Evolutionary conservation across 2,113 vertebrate genomes (phyloP), one percentile per base, ranked within the genome.

Genomic region (Thamnophis sirtalis): DNA sequence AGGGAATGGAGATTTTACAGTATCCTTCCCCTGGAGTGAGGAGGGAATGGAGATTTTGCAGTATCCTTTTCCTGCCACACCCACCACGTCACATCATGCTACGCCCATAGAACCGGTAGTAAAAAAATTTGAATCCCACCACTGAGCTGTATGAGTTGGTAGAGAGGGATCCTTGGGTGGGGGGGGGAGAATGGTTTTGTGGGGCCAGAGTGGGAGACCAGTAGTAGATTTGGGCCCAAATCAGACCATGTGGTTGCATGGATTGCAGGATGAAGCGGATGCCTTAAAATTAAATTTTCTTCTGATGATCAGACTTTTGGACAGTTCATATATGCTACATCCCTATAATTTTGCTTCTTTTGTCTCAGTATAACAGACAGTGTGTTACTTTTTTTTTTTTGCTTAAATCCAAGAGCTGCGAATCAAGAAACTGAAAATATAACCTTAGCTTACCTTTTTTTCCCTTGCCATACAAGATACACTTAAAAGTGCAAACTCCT

Each of bases 251-350:
- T 0, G 17, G 2, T 33, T 80, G 33, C 33, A 80, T 3, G 17
- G 68, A 21, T 6, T 80, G n/a, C 33, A 21, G 68, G 33, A 38
- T 26, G 48, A 86, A 92, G 88, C 55, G 22, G 86, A 55, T 89
- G 73, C 63, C 86, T 87, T 93, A 91, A 91, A 96, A 93, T 93
- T 54, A 90, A 95, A 92, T 93, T 94, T 91, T 93, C 22, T 49
- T 55, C 55, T 88, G 58, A 1, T 51, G 15, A 5, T 89, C 55
- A 86, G 55, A 38, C 51, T 54, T 49, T 55, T 86, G 88, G 21
- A 15, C 54, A 92, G 22, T 28, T 85, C 80, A 63, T 48, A 51
- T 58, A 85, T 89, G 21, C 58, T 86, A 58, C 87, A 28, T 60
- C 22, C 86, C 10, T 58, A 2, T 58, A 55, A 19, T 55, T 33